These are phyloP conservation scores for Metopia argyrocephala DNA, from an alignment of 2,888 invertebrate species.

Conservation along the genomic window DNA sequence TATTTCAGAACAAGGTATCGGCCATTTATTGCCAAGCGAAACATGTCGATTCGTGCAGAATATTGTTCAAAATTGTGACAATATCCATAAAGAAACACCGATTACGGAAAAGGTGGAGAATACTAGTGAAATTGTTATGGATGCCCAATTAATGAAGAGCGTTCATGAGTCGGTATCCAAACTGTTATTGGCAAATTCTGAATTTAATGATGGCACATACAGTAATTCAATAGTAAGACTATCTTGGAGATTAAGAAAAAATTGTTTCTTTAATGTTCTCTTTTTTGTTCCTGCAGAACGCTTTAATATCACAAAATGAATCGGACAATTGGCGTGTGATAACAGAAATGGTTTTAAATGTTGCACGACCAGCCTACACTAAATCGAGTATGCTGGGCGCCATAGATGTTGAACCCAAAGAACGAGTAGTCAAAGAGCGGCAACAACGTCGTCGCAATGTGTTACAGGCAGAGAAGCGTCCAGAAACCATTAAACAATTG, in stretches of 20 bases:
- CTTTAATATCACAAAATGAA: slow-evolving; percentile 66
- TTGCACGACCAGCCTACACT: slow-evolving; percentile 66
- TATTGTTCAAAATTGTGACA: slow-evolving; percentile 71
- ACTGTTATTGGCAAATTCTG: slow-evolving; percentile 71
- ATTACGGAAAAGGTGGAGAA: slow-evolving; percentile 73
- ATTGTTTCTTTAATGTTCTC: background rate
- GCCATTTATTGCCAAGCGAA: slow-evolving; percentile 54
- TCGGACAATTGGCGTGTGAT: slow-evolving; percentile 72
- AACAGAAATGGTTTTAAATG: slow-evolving; percentile 64
- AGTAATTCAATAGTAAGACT: slow-evolving; percentile 72
- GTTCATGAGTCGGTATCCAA: slow-evolving; percentile 74
- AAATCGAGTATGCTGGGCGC: slow-evolving; percentile 73
- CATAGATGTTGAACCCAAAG: slow-evolving; percentile 73
- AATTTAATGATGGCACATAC: slow-evolving; percentile 73
- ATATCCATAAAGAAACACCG: slow-evolving; percentile 69
- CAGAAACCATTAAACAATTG: slow-evolving; percentile 78
- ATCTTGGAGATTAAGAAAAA: background rate
- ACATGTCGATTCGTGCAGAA: slow-evolving; percentile 68
- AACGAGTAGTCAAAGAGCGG: slow-evolving; percentile 72
- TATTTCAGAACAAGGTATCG: slow-evolving; percentile 56
- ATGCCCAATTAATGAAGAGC: slow-evolving; percentile 77
- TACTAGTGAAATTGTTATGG: slow-evolving; percentile 75
- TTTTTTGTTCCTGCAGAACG: slow-evolving; percentile 55
- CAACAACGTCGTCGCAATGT: slow-evolving; percentile 72
- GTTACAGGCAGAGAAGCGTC: slow-evolving; percentile 78